Percentiles rank a stretch among this genome's conserved stretches.
phyloP scores from a whole-genome alignment of 2,888 invertebrate genomes.

The Tipula vernalis region DNA sequence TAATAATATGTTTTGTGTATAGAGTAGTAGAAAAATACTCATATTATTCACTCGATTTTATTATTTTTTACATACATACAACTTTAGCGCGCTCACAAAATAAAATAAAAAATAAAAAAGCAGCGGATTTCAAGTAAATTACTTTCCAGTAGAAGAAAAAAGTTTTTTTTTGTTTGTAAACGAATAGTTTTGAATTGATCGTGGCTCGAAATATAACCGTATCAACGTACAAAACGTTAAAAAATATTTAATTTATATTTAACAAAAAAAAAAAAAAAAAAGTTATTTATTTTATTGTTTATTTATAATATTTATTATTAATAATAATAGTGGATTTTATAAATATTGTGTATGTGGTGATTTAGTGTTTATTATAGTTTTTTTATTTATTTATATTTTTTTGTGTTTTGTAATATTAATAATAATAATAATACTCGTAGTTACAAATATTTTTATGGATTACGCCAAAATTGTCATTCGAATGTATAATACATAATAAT shows the following conservation, averaged over 20 bases:
- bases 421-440: not conserved
- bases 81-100: not conserved
- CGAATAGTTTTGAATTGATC: slow-evolving; percentile 6
- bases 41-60: not conserved
- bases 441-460: not conserved
- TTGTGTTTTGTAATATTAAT: not conserved
- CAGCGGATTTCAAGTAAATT: slow-evolving; percentile 10
- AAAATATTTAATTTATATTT: not conserved
- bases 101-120: not conserved
- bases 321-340: not conserved
- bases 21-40: not conserved
- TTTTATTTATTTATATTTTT: not conserved
- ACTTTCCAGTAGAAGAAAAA: slow-evolving; percentile 6
- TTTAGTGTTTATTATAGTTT: not conserved
- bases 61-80: not conserved
- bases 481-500: not conserved
- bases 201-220: slow-evolving; percentile 5
- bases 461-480: not conserved
- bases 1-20: not conserved
- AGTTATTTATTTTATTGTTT: not conserved
- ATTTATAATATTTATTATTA: not conserved
- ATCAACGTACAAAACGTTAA: not conserved
- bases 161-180: not conserved
- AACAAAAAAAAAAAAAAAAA: not conserved
- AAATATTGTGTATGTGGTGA: not conserved